Conservation (phyloP, 2,888 invertebrate species). For the Dynastes tityus region DNA sequence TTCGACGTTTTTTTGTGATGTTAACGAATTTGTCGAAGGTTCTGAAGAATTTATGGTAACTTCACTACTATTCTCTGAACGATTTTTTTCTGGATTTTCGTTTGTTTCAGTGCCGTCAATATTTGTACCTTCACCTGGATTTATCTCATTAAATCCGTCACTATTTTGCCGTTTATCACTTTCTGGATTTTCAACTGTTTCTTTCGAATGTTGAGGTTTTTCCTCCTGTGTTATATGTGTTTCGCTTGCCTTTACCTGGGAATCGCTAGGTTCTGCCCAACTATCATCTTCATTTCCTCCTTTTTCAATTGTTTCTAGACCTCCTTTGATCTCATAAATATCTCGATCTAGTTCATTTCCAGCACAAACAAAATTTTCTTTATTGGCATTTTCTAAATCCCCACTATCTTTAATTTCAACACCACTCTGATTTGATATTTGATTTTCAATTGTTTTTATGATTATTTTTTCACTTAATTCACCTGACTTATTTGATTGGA, state of each 20-base stretch:
- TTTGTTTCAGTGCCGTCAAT: background rate
- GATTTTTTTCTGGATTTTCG: background rate
- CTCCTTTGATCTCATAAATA: background rate
- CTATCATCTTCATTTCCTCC: background rate
- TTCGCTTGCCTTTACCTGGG: too few species aligned
- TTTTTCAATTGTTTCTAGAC: background rate
- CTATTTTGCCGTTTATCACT: background rate
- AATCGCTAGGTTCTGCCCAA: background rate
- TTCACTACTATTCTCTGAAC: background rate
- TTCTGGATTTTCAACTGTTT: background rate
- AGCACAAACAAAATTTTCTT: background rate
- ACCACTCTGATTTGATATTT: background rate
- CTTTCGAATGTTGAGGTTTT: background rate
- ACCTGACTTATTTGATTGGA: background rate
- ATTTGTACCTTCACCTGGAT: too few species aligned
- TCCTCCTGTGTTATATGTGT: background rate
- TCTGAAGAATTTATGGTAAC: slow-evolving; percentile 19
- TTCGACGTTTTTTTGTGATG: slow-evolving; percentile 44
- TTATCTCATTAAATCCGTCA: too few species aligned
- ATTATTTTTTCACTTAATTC: background rate
- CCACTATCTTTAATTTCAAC: background rate
- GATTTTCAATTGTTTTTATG: background rate
- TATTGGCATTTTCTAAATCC: background rate
- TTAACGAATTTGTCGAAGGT: slow-evolving; percentile 17
- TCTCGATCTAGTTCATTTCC: background rate